Percentiles rank a stretch among this genome's conserved stretches.
Evolutionary conservation across 1,140 invertebrate species (phyloP).

Genomic region (Drosophila rhopaloa): DNA sequence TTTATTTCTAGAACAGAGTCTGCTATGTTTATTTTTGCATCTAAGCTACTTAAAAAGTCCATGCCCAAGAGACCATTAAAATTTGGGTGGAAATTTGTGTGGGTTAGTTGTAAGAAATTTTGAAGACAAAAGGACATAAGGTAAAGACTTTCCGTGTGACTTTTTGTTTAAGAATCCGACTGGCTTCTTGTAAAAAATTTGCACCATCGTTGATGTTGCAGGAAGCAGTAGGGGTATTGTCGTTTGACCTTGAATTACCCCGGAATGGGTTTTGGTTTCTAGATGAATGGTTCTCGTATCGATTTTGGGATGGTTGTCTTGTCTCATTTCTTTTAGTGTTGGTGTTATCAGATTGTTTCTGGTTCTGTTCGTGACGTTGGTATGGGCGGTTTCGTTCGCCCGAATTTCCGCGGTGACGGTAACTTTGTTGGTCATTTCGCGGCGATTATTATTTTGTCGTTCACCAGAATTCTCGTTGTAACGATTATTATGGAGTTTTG

Average conservation of each 20-base stretch:
- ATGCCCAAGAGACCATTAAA: conserved; percentile 11
- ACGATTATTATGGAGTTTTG: background rate
- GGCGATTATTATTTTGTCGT: background rate
- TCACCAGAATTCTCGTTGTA: background rate
- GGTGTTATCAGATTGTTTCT: background rate
- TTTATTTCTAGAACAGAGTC: background rate
- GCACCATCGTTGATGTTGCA: conserved; percentile 16
- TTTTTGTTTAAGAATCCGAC: conserved; percentile 4
- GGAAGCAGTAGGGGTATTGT: conserved; percentile 1
- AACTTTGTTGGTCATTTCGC: conserved; percentile 6
- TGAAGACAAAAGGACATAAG: background rate
- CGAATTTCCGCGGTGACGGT: conserved; percentile 5
- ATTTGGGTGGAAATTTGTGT: conserved; percentile 4
- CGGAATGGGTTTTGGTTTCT: conserved; percentile 7
- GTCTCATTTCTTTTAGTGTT: background rate
- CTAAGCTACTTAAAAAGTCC: background rate
- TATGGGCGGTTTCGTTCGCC: conserved; percentile 3
- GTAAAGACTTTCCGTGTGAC: background rate
- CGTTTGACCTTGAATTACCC: background rate
- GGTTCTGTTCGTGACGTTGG: conserved; percentile 7
- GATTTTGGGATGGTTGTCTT: background rate
- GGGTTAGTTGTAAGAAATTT: no score
- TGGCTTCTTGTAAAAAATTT: conserved; percentile 3
- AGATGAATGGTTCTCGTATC: background rate
- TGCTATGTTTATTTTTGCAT: conserved; percentile 10